Base-by-base conservation (phyloP, 2,888 invertebrate species). In the Lasioglossum zephyrum region DNA sequence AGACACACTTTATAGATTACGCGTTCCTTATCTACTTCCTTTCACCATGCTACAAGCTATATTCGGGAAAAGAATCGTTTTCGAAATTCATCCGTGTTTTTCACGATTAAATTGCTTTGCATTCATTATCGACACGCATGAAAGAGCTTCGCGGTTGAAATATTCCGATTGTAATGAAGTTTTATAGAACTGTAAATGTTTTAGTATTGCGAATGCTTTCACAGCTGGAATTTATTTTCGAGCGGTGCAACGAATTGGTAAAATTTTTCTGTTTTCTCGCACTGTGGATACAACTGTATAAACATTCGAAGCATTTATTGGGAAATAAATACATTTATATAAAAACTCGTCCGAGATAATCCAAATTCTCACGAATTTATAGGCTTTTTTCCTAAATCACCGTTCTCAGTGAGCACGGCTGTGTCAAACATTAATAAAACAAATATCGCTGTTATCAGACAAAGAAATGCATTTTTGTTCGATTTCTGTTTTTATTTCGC, bases 201-300 rank as follows among this genome's bases (percentile, higher is more conserved):
- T 18, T 39, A 36, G 36, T 0, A 66, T 22, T 1, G 66, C 6
- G 66, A 36, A 39, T 6, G 36, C 2, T 66, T 36, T 66, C 36
- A 18, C 36, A 36, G 18, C 9, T 36, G 22, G 36, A 36, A 66
- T 66, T 39, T 66, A 66, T 66, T 66, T 36, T 39, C 18, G 22
- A 66, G 8, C 22, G 36, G 22, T 66, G 36, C 36, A 66, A 36
- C 66, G 31, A 31, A 26, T 26, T 26, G 60, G 26, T 63, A 13
- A 26, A 26, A 63, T 66, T 66, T 66, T 16, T 36, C 22, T 66
- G 36, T 69, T 18, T 39, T 9, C 36, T 9, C 36, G 36, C 69
- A 36, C 39, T 69, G 36, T 69, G 69, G 9, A 69, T 22, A 69
- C 39, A 69, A 69, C 63, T 63, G 31, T 69, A 69, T 69, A 69